Percentiles rank a stretch among this genome's conserved stretches.
These are phyloP conservation scores for Prionace glauca DNA, from an alignment of 2,797 vertebrate genomes.

Conservation along the genomic window DNA sequence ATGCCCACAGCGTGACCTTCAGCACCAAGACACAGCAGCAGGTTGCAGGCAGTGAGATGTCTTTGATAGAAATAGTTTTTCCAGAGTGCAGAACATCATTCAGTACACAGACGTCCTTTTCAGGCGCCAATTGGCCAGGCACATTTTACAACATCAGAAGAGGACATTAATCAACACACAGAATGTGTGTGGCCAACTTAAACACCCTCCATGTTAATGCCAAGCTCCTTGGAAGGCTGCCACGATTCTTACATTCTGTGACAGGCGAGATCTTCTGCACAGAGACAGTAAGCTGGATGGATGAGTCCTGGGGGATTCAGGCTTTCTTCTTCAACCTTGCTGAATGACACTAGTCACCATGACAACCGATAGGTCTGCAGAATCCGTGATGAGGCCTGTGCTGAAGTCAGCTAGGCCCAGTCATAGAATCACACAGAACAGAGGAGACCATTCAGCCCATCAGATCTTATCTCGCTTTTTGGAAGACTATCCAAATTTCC, in stretches of 20 bases:
- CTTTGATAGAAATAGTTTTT: background rate
- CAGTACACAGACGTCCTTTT: background rate
- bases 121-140: background rate
- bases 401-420: background rate
- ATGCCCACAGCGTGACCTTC: background rate
- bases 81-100: background rate
- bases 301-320: background rate
- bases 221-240: background rate
- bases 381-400: background rate
- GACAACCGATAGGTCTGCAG: background rate
- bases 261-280: background rate
- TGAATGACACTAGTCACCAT: slow-evolving; percentile 24
- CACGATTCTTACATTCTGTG: background rate
- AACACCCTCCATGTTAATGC: background rate
- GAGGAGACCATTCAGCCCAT: background rate
- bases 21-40: background rate
- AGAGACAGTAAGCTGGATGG: background rate
- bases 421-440: background rate
- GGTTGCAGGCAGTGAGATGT: background rate
- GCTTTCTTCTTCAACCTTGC: background rate
- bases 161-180: background rate
- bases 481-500: background rate
- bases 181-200: background rate
- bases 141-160: background rate
- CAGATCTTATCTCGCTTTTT: too few relatives aligned